Evolutionary conservation across 2,888 invertebrate species (phyloP).

Genomic region (Trachelus tabidus): DNA sequence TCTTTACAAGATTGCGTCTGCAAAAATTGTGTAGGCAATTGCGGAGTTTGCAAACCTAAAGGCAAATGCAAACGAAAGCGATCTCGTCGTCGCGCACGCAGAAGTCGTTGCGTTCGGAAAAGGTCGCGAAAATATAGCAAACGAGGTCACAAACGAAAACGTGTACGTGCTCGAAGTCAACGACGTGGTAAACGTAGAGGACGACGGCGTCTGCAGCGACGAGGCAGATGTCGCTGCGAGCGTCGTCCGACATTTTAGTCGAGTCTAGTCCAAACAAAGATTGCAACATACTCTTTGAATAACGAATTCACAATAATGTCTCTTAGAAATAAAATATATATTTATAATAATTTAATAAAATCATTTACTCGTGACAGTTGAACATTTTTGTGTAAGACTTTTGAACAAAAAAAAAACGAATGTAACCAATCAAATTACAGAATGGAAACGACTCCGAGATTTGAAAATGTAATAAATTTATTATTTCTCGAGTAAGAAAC

Average conservation of each 20-base stretch:
- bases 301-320: too few relatives aligned
- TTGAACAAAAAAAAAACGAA: too few relatives aligned
- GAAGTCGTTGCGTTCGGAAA: not conserved
- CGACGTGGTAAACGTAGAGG: not conserved
- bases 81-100: not conserved
- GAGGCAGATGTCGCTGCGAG: not conserved
- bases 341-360: too few relatives aligned
- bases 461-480: slow-evolving; percentile 26
- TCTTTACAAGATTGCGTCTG: not conserved
- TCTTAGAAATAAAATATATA: too few relatives aligned
- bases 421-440: too few relatives aligned
- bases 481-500: slow-evolving; percentile 35
- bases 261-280: too few relatives aligned
- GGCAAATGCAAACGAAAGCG: not conserved
- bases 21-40: not conserved
- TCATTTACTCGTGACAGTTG: too few relatives aligned
- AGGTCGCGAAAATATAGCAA: not conserved
- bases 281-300: too few relatives aligned
- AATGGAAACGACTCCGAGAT: too few relatives aligned
- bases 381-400: too few relatives aligned
- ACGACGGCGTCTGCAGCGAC: not conserved
- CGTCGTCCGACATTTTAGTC: not conserved
- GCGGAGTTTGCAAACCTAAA: not conserved
- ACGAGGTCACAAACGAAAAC: not conserved
- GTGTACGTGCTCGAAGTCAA: not conserved